Conservation (phyloP, 2,113 vertebrate species). For the Progne subis region DNA sequence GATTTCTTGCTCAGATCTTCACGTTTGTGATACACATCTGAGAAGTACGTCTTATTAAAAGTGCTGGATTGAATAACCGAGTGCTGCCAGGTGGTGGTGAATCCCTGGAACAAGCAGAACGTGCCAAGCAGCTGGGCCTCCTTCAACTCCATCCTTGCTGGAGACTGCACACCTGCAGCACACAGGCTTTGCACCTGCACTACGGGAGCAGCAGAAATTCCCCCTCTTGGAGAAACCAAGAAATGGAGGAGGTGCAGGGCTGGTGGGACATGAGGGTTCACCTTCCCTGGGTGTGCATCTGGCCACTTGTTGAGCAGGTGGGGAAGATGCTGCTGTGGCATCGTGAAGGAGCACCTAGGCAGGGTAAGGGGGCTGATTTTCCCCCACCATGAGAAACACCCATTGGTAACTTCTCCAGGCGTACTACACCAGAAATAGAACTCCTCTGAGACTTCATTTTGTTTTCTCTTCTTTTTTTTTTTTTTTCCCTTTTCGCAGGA, state of each 20-base stretch:
- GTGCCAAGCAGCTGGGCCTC: accelerated
- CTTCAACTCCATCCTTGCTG: neutral
- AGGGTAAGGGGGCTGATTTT: neutral
- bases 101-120: neutral
- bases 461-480: neutral
- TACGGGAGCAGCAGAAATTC: accelerated
- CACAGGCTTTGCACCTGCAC: neutral
- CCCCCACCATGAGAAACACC: neutral
- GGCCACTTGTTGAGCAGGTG: neutral
- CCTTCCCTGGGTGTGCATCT: no score
- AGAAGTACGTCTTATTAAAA: neutral
- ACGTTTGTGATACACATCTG: accelerated
- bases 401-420: neutral
- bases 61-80: neutral
- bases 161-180: neutral
- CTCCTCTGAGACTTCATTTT: neutral
- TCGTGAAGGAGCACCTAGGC: accelerated
- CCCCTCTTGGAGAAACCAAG: neutral
- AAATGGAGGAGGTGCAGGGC: neutral
- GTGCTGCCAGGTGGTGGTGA: neutral
- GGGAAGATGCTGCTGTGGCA: neutral
- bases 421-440: neutral
- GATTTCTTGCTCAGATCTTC: neutral
- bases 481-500: neutral
- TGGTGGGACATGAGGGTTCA: accelerated